Evolutionary conservation across 1,140 invertebrate species (phyloP), one percentile per base, ranked within the genome.

Genomic region (Cyphomyrmex costatus): DNA sequence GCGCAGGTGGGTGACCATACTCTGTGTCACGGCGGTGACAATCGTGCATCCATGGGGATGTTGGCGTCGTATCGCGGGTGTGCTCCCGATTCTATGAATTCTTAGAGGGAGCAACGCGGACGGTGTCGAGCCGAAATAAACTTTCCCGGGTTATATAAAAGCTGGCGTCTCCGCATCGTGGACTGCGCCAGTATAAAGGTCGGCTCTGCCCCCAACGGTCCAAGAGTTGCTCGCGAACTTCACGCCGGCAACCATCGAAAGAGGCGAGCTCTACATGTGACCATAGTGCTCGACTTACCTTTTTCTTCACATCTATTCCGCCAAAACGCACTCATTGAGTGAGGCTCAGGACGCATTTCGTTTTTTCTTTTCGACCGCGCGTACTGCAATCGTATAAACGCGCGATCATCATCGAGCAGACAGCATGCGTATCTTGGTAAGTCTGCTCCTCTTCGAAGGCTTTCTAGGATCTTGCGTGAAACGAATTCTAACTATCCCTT

Each of bases 211-310:
- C 90, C 93, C 92, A 94, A 91, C 92, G 88, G 88, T 88, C 92
- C 83, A 92, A 94, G 93, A 95, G 94, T 95, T 93, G 91, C 91
- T 95, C 92, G 90, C 92, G 90, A 94, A 94, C 94, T 93, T 92
- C 91, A 93, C 92, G 85, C 86, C 93, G 88, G 90, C 92, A 92
- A 94, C 91, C 92, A 94, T 92, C 93, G 87, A 58, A 3, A 80
- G 86, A 87, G 53, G 36, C 68, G 53, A 71, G 21, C 86, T 92
- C 90, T 91, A 92, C 89, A 92, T 92, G 91, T 91, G 90, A 89
- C 76, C 36, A 66, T 60, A 21, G 79, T 71, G 66, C 33, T 61
- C 36, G 36, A 65, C 86, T 53, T 12, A 24, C 14, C 63, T n/a
- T 16, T 36, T n/a, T 27, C 56, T 33, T 27, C 5, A 63, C 49